These are phyloP conservation scores for Cataglyphis rosenhaueri DNA, from an alignment of 2,888 invertebrate species.

Conservation along the genomic window DNA sequence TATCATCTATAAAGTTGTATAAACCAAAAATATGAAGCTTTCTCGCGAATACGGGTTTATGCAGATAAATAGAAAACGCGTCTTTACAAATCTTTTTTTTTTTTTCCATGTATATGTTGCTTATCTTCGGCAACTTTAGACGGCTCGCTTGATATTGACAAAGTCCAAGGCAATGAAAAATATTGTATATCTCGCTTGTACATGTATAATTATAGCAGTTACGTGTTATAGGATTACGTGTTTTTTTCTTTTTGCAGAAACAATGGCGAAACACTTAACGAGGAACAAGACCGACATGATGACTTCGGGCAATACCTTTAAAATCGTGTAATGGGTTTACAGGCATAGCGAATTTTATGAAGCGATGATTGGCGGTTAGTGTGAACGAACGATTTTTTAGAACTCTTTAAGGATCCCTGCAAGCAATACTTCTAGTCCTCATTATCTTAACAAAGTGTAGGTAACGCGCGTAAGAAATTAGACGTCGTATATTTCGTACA, in stretches of 20 bases:
- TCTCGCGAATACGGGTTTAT: slow-evolving; percentile 39
- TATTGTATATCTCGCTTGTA: slow-evolving; percentile 1
- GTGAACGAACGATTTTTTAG: slow-evolving; percentile 18
- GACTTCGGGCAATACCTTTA: background rate
- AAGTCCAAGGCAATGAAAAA: slow-evolving; percentile 8
- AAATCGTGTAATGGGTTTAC: slow-evolving; percentile 31
- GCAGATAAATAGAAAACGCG: background rate
- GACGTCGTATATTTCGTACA: background rate
- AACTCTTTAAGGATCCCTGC: slow-evolving; percentile 44
- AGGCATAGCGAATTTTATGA: slow-evolving; percentile 58
- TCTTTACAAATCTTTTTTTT: background rate
- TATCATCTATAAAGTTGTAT: slow-evolving; percentile 75
- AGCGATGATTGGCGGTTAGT: slow-evolving; percentile 57
- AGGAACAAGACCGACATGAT: background rate
- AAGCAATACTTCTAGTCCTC: slow-evolving; percentile 36
- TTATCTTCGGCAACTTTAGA: slow-evolving; percentile 11
- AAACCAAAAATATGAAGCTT: slow-evolving; percentile 76
- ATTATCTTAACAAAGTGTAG: slow-evolving; percentile 39
- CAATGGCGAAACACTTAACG: background rate
- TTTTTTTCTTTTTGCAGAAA: slow-evolving; percentile 9
- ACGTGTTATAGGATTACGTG: background rate
- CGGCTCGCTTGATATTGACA: slow-evolving; percentile 21
- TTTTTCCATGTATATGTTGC: background rate
- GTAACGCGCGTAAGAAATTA: slow-evolving; percentile 30
- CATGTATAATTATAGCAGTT: slow-evolving; percentile 9